Base-by-base conservation (phyloP, 2,888 invertebrate genomes). In the Apantesis nais region DNA sequence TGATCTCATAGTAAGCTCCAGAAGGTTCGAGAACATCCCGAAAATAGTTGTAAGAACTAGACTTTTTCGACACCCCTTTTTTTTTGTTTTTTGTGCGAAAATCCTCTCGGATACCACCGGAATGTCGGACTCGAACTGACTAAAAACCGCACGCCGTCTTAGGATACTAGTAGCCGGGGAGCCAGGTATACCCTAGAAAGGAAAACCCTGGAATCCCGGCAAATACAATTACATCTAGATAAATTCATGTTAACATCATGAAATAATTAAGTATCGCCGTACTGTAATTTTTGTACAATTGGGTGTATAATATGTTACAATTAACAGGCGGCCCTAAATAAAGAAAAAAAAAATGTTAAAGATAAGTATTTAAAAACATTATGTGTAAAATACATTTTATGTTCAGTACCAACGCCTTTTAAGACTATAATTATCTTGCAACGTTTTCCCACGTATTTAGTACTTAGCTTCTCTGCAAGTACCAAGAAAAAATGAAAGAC, bases 401-500 rank as follows among this genome's bases (percentile, higher is more conserved):
- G 29, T 58, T 29, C 14, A 29, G 25, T 58, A 48, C 7, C 8
- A 22, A 58, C 11, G 5, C 5, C 0, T 55, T 55, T 25, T 14
- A 25, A n/a, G 25, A 55, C 14, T 55, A n/a, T n/a, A n/a, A n/a
- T n/a, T 16, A 16, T 58, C 29, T 58, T 7, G 58, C 14, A 29
- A 16, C 25, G 58, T 25, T 48, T 48, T 22, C 8, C 48, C 48
- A 8, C 12, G 52, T 55, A 11, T 12, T 25, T 12, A 55, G 14
- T 55, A 55, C 14, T 25, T 55, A 11, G 29, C 55, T 29, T 29
- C 29, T 58, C 16, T 29, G 29, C 58, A 8, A 25, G 8, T 29
- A 58, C 29, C 29, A 29, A n/a, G n/a, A n/a, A n/a, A 34, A 37
- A 58, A 58, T 48, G 68, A 63, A 58, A 65, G 70, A 83, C 77